phyloP scores from a whole-genome alignment of 2,797 vertebrate genomes.

The Neopelma chrysocephalum region DNA sequence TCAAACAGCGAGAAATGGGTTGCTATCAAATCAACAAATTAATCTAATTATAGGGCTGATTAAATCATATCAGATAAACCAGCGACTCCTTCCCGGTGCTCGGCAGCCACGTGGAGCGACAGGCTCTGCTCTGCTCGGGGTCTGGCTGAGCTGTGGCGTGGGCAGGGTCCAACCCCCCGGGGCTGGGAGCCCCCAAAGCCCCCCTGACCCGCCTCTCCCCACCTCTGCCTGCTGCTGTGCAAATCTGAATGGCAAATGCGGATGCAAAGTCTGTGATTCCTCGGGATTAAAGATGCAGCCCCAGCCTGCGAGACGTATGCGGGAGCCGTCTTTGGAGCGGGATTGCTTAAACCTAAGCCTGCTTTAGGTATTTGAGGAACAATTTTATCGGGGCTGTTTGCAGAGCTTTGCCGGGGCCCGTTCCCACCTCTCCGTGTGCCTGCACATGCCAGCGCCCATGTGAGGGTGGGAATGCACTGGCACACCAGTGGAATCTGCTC shows the following conservation, averaged over 20 bases:
- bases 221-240: accelerated
- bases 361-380: constrained; percentile 44
- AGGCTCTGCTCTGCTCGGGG: background rate
- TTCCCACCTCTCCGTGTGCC: background rate
- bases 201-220: background rate
- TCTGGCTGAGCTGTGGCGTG: accelerated
- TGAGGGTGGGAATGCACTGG: background rate
- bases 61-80: constrained; percentile 44
- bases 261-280: background rate
- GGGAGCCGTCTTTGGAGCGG: background rate
- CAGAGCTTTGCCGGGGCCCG: background rate
- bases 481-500: background rate
- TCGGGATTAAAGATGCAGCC: constrained; percentile 3
- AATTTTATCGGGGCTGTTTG: constrained; percentile 5
- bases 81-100: background rate
- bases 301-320: background rate
- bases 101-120: accelerated
- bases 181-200: background rate
- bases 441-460: background rate
- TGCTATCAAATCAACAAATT: constrained; percentile 66
- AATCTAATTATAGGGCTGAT: constrained; percentile 69
- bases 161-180: accelerated
- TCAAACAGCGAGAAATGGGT: constrained; percentile 35
- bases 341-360: constrained; percentile 31
- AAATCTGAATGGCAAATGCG: background rate